These are phyloP conservation scores for Patiria pectinifera DNA, from an alignment of 53 echinoderm and acorn worm species.

Conservation along the genomic window DNA sequence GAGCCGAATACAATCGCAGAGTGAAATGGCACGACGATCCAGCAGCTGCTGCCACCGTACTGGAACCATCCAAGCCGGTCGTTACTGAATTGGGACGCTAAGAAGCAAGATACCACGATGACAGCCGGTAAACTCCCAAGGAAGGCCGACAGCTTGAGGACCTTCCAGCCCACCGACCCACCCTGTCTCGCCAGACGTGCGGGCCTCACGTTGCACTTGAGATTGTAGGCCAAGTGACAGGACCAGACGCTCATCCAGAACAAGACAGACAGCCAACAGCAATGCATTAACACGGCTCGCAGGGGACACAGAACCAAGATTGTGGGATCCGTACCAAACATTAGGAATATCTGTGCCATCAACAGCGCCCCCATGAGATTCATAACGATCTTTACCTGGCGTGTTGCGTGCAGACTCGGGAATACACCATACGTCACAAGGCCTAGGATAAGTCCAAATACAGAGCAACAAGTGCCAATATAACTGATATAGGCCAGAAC, in stretches of 20 bases:
- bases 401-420: slow-evolving; percentile 7
- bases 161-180: background rate
- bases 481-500: background rate
- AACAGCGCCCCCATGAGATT: slow-evolving; percentile 18
- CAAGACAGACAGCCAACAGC: slow-evolving; percentile 64
- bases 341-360: slow-evolving; percentile 3
- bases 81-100: slow-evolving; percentile 12
- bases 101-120: slow-evolving; percentile 39
- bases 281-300: slow-evolving; percentile 46
- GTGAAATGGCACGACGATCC: slow-evolving; percentile 30
- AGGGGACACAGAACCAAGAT: slow-evolving; percentile 43
- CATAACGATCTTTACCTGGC: slow-evolving; percentile 22
- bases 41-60: slow-evolving; percentile 38
- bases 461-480: background rate
- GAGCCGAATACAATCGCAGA: slow-evolving; percentile 47
- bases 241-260: slow-evolving; percentile 68
- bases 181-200: background rate
- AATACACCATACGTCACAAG: background rate
- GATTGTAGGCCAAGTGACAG: slow-evolving; percentile 22
- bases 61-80: background rate
- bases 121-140: slow-evolving; percentile 61
- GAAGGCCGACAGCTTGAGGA: slow-evolving; percentile 32
- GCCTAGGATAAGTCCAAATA: background rate
- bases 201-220: background rate
- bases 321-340: background rate